Conservation (phyloP, 1,140 invertebrate species). For the Lineus longissimus region DNA sequence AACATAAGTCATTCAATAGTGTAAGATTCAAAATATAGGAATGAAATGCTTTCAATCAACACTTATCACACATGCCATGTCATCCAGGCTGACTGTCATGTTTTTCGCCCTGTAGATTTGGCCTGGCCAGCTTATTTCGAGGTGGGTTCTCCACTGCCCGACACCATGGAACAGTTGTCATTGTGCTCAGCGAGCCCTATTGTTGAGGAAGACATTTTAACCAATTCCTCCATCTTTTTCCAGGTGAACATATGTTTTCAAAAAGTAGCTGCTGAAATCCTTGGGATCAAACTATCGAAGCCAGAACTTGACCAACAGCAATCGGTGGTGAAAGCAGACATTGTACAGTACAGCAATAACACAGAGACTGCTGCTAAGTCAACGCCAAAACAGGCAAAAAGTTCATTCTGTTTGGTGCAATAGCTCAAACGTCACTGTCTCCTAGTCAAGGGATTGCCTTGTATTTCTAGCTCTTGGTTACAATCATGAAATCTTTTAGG, state of each 20-base stretch:
- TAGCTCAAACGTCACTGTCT: conserved; percentile 17
- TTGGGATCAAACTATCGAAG: conserved; percentile 64
- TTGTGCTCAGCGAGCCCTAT: no score
- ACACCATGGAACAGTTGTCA: no score
- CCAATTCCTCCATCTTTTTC: conserved; percentile 10
- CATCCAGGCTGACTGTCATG: no score
- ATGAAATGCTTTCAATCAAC: no score
- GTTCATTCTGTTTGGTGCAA: conserved; percentile 39
- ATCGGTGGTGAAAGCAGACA: conserved; percentile 66
- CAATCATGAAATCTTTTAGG: no score
- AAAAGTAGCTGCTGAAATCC: conserved; percentile 64
- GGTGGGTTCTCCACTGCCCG: no score
- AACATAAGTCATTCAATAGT: conserved; percentile 14
- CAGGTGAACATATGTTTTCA: conserved; percentile 62
- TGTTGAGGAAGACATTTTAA: no score
- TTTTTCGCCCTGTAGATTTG: no score
- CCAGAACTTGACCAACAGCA: conserved; percentile 66
- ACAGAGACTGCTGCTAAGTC: conserved; percentile 27
- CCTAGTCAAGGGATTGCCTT: no score
- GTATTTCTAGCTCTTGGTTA: no score
- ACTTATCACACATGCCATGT: no score
- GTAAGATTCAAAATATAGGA: no score
- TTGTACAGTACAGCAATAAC: conserved; percentile 40
- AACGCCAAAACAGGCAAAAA: conserved; percentile 27
- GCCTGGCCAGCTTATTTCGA: background rate